Evolutionary conservation across 2,113 vertebrate species (phyloP).

Genomic region (Chiloscyllium plagiosum): DNA sequence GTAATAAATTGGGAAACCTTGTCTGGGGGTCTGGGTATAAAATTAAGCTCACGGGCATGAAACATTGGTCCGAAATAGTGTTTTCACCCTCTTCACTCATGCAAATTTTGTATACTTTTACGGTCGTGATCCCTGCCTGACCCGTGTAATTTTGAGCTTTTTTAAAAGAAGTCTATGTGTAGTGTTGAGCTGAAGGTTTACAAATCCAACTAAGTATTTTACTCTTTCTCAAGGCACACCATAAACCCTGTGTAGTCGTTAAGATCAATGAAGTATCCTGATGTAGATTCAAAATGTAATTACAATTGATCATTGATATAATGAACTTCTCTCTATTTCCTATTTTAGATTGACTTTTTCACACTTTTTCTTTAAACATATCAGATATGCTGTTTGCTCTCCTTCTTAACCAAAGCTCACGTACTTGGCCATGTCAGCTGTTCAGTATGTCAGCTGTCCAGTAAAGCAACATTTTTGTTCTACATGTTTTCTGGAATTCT

Average conservation of each 20-base stretch:
- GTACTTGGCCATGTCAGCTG: constrained; percentile 1
- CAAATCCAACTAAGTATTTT: background rate
- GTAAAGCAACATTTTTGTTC: background rate
- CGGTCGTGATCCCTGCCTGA: background rate
- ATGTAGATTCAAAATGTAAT: background rate
- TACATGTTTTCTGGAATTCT: background rate
- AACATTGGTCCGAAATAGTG: background rate
- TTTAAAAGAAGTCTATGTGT: background rate
- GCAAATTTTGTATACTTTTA: background rate
- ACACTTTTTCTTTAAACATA: background rate
- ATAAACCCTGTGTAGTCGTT: background rate
- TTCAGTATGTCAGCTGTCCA: background rate
- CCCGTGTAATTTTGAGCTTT: background rate
- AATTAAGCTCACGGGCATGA: background rate
- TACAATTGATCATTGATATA: background rate
- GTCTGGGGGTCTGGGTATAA: no score
- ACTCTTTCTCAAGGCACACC: background rate
- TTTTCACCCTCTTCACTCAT: background rate
- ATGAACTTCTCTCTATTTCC: background rate
- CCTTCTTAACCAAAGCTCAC: background rate
- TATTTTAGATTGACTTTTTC: background rate
- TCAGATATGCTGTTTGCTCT: background rate
- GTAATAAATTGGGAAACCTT: no score
- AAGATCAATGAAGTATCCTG: background rate
- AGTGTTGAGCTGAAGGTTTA: background rate